A percentile compares a stretch with the other conserved stretches of the same genome.
Evolutionary conservation across 2,888 invertebrate genomes (phyloP).

Genomic region (Phrixothrix hirtus): DNA sequence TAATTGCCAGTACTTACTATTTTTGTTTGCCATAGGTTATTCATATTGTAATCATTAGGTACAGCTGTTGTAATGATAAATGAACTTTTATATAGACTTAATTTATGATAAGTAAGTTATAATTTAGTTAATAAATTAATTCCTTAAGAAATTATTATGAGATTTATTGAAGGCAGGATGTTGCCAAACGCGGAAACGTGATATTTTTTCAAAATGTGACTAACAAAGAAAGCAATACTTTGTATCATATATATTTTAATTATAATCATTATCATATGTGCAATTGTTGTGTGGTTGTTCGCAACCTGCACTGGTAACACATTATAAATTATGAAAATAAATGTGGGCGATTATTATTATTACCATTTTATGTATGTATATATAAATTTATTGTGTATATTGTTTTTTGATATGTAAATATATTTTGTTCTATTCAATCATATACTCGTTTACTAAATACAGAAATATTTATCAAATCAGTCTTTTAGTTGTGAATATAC

Average conservation of each 20-base stretch:
- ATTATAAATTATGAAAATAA: constrained; percentile 47
- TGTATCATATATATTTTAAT: constrained; percentile 66
- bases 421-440: constrained; percentile 58
- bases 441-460: constrained; percentile 55
- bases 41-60: constrained; percentile 44
- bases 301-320: constrained; percentile 49
- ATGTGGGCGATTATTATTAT: constrained; percentile 48
- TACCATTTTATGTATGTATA: constrained; percentile 56
- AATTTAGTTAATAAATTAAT: constrained; percentile 31
- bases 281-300: constrained; percentile 53
- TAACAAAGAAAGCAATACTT: constrained; percentile 78
- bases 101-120: constrained; percentile 17
- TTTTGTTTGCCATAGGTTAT: constrained; percentile 40
- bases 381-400: constrained; percentile 58
- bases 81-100: constrained; percentile 32
- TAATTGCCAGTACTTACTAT: constrained; percentile 28
- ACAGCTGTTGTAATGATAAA: constrained; percentile 58
- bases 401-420: constrained; percentile 58
- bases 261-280: constrained; percentile 49
- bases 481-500: not conserved
- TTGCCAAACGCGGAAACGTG: constrained; percentile 57
- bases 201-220: constrained; percentile 73
- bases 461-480: constrained; percentile 45
- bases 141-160: constrained; percentile 30
- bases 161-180: constrained; percentile 31